These are phyloP conservation scores for Hylomyscus alleni DNA, from an alignment of 2,797 vertebrate genomes.

Conservation along the genomic window DNA sequence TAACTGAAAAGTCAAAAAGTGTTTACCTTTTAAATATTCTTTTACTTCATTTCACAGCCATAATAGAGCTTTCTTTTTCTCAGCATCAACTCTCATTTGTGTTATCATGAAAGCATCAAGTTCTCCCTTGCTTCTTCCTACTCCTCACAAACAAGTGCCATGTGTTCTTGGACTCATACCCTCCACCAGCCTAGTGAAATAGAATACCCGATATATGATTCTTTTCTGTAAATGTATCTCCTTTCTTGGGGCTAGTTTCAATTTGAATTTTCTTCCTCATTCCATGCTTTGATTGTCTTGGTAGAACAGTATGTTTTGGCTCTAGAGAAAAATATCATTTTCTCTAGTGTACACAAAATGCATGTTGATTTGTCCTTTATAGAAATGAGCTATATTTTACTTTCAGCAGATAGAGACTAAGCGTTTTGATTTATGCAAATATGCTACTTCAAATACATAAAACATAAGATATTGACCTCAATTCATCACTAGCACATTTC, in stretches of 20 bases:
- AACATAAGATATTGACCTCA: slow-evolving; percentile 56
- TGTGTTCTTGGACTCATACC: not conserved
- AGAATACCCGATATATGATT: not conserved
- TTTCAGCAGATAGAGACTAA: slow-evolving; percentile 34
- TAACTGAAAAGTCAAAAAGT: not conserved
- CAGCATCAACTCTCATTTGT: not conserved
- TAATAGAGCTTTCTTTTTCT: accelerated
- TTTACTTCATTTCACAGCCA: not conserved
- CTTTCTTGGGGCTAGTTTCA: not conserved
- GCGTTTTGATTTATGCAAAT: slow-evolving; percentile 53
- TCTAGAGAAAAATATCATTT: slow-evolving; percentile 10
- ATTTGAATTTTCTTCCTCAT: slow-evolving; percentile 5
- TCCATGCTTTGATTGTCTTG: slow-evolving; percentile 19
- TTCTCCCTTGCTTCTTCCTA: not conserved
- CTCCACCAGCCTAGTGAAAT: not conserved
- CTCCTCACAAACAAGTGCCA: not conserved
- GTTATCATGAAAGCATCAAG: not conserved
- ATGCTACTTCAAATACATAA: slow-evolving; percentile 58
- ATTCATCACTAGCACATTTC: slow-evolving; percentile 42
- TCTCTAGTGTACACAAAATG: not conserved
- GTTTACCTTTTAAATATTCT: not conserved
- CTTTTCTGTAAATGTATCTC: not conserved
- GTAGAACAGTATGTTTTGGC: not conserved
- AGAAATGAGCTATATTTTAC: slow-evolving; percentile 46
- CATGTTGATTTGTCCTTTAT: slow-evolving; percentile 6